Percentiles rank a stretch among this genome's conserved stretches.
phyloP scores from a whole-genome alignment of 2,888 invertebrate genomes.

The Idaea straminata region DNA sequence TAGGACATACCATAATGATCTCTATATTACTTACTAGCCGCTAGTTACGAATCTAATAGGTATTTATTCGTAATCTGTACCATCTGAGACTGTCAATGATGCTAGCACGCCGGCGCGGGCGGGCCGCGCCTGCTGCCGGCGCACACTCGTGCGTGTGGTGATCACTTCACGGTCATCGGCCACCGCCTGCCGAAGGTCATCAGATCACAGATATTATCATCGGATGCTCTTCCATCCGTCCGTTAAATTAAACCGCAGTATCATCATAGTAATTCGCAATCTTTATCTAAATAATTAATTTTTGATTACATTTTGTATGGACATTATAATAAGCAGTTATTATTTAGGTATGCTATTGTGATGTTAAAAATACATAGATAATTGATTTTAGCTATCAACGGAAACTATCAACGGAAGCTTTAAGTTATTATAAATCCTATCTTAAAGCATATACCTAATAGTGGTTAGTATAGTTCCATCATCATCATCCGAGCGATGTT shows the following conservation, averaged over 20 bases:
- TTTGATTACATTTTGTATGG: not conserved
- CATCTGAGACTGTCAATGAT: no score
- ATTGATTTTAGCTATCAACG: no score
- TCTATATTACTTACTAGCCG: not conserved
- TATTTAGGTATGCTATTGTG: not conserved
- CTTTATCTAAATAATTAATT: not conserved
- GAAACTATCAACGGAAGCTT: no score
- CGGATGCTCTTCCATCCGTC: not conserved
- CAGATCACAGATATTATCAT: not conserved
- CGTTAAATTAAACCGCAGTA: not conserved
- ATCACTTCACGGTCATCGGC: not conserved
- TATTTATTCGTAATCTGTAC: no score
- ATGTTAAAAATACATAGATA: not conserved
- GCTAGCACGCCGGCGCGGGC: no score
- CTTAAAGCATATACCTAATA: no score
- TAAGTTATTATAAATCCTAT: no score
- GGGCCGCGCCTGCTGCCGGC: not conserved
- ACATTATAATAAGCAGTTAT: not conserved
- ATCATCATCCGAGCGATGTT: no score
- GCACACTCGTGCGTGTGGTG: not conserved
- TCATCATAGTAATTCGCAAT: not conserved
- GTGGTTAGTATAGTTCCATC: no score
- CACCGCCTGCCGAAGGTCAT: not conserved
- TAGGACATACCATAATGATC: not conserved
- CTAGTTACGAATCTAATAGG: not conserved